Percentiles rank a stretch among this genome's conserved stretches.
Conservation (phyloP, 2,888 invertebrate genomes). For the Agrochola lychnidis region DNA sequence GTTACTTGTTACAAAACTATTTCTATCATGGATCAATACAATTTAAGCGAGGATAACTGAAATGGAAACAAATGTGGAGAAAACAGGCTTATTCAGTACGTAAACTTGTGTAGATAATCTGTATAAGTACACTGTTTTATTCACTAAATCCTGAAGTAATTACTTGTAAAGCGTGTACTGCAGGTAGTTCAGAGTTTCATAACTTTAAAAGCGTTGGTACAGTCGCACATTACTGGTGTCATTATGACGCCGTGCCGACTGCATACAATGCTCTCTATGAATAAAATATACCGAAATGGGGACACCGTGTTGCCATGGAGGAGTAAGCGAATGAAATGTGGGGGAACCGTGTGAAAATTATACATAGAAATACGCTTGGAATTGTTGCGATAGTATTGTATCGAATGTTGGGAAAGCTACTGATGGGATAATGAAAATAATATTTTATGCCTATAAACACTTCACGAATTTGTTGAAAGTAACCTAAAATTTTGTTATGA, state of each 20-base stretch:
- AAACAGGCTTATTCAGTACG: neutral
- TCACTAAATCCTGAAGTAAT: conserved; percentile 29
- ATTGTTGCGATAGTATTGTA: neutral
- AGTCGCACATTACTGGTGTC: conserved; percentile 63
- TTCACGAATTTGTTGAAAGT: neutral
- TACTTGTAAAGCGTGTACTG: conserved; percentile 22
- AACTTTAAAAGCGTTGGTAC: conserved; percentile 63
- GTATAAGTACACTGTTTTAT: conserved; percentile 28
- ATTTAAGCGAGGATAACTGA: conserved; percentile 9
- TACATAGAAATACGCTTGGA: neutral
- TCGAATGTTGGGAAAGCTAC: neutral
- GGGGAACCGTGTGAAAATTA: neutral
- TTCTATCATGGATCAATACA: conserved; percentile 41
- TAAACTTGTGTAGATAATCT: neutral
- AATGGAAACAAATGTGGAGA: neutral
- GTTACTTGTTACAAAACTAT: conserved; percentile 41
- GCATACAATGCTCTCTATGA: conserved; percentile 75
- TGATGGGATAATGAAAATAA: neutral
- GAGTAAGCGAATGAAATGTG: conserved; percentile 25
- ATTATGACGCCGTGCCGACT: conserved; percentile 61
- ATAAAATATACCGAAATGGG: conserved; percentile 77
- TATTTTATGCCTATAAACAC: neutral
- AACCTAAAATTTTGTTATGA: neutral
- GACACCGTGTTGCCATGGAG: conserved; percentile 52
- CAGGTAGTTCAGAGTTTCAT: conserved; percentile 58